Evolutionary conservation across 2,797 vertebrate genomes (phyloP).

Genomic region (Uromys caudimaculatus): DNA sequence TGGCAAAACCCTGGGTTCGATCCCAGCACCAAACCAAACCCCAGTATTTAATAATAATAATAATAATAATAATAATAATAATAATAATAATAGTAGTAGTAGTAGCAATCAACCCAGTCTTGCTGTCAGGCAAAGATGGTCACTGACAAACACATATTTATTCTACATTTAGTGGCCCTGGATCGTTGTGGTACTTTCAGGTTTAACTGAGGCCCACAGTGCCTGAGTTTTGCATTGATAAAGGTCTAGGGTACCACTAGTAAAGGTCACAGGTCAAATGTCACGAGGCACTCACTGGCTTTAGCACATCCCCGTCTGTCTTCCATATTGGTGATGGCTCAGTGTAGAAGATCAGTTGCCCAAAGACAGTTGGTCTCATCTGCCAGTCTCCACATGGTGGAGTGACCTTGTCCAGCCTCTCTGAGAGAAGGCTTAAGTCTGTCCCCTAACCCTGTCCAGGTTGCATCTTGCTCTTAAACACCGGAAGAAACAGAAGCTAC

Average conservation of each 20-base stretch:
- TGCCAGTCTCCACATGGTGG: neutral
- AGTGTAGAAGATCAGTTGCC: neutral
- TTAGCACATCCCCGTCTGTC: neutral
- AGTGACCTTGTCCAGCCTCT: neutral
- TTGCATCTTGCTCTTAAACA: neutral
- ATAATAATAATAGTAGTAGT: neutral
- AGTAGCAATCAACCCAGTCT: neutral
- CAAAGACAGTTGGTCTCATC: neutral
- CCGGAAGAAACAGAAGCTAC: neutral
- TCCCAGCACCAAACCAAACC: neutral
- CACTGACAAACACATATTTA: neutral
- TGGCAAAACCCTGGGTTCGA: neutral
- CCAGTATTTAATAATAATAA: neutral
- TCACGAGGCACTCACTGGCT: neutral
- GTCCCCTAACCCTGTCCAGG: neutral
- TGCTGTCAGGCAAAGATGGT: neutral
- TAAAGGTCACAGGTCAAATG: neutral
- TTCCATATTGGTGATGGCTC: neutral
- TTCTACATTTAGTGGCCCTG: neutral
- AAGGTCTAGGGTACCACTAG: neutral
- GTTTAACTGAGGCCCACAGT: neutral
- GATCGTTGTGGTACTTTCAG: too few species aligned
- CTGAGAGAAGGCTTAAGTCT: neutral
- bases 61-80: neutral
- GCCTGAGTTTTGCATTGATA: neutral